These are phyloP conservation scores for Drosophila multiciliata DNA, from an alignment of 2,888 invertebrate genomes.

Conservation along the genomic window DNA sequence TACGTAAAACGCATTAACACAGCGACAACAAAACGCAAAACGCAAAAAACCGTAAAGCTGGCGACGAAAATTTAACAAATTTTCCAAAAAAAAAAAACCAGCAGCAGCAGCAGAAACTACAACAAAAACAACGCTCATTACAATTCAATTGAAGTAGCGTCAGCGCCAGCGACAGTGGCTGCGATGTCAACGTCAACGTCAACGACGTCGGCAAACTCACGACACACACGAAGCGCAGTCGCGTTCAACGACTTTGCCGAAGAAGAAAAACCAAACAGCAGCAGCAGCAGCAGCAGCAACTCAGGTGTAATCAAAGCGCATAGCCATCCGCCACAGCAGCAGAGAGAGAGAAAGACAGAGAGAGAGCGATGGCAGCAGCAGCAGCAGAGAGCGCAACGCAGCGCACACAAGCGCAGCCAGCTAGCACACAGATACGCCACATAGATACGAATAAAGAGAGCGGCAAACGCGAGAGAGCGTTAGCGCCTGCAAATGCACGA, in stretches of 20 bases:
- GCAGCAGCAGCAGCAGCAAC: constrained; percentile 43
- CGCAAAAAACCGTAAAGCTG: constrained; percentile 71
- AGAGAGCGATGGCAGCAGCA: constrained; percentile 38
- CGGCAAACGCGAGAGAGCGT: constrained; percentile 12
- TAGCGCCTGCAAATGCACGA: constrained; percentile 21
- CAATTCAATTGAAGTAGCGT: constrained; percentile 63
- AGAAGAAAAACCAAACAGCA: constrained; percentile 76
- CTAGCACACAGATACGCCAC: constrained; percentile 65
- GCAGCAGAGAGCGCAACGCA: constrained; percentile 26
- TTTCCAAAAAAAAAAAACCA: constrained; percentile 52
- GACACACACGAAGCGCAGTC: constrained; percentile 51
- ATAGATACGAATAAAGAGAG: constrained; percentile 43
- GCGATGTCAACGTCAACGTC: constrained; percentile 26
- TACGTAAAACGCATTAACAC: constrained; percentile 67
- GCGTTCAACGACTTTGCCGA: constrained; percentile 77
- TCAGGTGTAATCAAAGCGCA: constrained; percentile 80
- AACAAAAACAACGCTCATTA: constrained; percentile 58
- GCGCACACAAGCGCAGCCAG: constrained; percentile 22
- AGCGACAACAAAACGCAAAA: constrained; percentile 54
- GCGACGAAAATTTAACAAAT: constrained; percentile 81
- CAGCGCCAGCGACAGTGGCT: constrained; percentile 25
- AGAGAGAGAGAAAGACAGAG: constrained; percentile 29
- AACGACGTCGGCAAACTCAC: constrained; percentile 23
- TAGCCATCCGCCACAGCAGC: constrained; percentile 55
- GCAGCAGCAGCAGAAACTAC: constrained; percentile 21